phyloP scores from a whole-genome alignment of 2,797 vertebrate species.

The Lithobates pipiens region DNA sequence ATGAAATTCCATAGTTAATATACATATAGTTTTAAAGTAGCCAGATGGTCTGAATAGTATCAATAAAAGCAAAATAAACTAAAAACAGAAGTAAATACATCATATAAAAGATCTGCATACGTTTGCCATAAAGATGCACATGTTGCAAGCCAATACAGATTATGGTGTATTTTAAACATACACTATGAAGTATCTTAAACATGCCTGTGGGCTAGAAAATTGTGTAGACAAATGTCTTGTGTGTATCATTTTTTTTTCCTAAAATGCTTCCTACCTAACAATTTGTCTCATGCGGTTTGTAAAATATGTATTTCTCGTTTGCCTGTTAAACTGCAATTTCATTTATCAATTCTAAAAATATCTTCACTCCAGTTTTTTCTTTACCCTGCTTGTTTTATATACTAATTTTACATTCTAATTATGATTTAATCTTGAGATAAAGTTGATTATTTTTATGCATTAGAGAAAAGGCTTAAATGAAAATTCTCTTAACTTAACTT shows the following conservation, averaged over 20 bases:
- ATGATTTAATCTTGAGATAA: not conserved
- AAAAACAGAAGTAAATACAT: not conserved
- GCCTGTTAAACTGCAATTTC: constrained; percentile 12
- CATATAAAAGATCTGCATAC: constrained; percentile 14
- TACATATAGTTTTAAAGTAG: not conserved
- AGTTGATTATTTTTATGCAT: not conserved
- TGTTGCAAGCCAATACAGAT: constrained; percentile 32
- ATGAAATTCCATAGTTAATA: not conserved
- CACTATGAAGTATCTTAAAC: constrained; percentile 21
- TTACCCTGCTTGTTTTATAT: not conserved
- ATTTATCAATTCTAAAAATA: constrained; percentile 1
- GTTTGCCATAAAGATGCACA: constrained; percentile 18
- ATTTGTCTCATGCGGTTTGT: constrained; percentile 24
- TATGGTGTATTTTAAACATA: constrained; percentile 41
- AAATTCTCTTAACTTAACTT: too few species aligned
- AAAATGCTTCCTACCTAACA: constrained; percentile 38
- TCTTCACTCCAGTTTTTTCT: not conserved
- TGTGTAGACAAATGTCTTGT: constrained; percentile 35
- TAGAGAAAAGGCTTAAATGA: not conserved
- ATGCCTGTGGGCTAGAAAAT: constrained; percentile 37
- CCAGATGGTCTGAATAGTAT: not conserved
- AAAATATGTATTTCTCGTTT: not conserved
- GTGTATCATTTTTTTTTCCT: constrained; percentile 32
- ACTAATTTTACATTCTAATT: not conserved
- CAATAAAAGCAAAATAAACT: not conserved